A percentile compares a stretch with the other conserved stretches of the same genome.
phyloP scores from a whole-genome alignment of 2,113 vertebrate genomes.

The Lates calcarifer region DNA sequence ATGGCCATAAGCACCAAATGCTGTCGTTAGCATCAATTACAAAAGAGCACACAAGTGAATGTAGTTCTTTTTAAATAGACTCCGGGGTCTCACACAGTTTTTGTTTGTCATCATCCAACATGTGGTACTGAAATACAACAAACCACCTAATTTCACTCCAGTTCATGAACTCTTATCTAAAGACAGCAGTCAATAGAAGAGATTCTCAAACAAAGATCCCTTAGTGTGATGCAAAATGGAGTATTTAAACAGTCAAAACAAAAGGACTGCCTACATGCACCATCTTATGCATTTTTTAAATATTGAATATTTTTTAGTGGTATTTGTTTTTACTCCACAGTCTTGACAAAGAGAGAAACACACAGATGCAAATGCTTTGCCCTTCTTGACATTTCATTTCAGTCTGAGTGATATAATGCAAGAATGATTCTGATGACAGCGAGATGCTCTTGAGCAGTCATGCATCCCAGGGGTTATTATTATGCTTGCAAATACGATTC shows the following conservation, averaged over 20 bases:
- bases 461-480: constrained; percentile 48
- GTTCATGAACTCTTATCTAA: constrained; percentile 21
- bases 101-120: constrained; percentile 17
- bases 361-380: constrained; percentile 30
- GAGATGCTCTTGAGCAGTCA: constrained; percentile 43
- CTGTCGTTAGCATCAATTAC: constrained; percentile 33
- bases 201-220: too few species aligned
- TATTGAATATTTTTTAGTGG: constrained; percentile 28
- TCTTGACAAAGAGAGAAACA: constrained; percentile 28
- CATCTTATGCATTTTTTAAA: too few species aligned
- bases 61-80: constrained; percentile 22
- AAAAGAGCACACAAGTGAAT: constrained; percentile 37
- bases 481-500: constrained; percentile 44
- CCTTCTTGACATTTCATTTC: constrained; percentile 46
- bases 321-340: constrained; percentile 24
- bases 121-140: constrained; percentile 5
- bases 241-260: constrained; percentile 14
- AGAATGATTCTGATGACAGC: constrained; percentile 40
- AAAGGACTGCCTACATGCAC: constrained; percentile 16
- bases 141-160: constrained; percentile 8
- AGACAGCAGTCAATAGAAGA: constrained; percentile 2
- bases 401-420: constrained; percentile 23
- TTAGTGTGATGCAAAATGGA: not conserved
- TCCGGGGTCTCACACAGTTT: constrained; percentile 11
- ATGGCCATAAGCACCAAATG: constrained; percentile 44